These are phyloP conservation scores for Podilymbus podiceps DNA, from an alignment of 2,113 vertebrate species.

Conservation along the genomic window DNA sequence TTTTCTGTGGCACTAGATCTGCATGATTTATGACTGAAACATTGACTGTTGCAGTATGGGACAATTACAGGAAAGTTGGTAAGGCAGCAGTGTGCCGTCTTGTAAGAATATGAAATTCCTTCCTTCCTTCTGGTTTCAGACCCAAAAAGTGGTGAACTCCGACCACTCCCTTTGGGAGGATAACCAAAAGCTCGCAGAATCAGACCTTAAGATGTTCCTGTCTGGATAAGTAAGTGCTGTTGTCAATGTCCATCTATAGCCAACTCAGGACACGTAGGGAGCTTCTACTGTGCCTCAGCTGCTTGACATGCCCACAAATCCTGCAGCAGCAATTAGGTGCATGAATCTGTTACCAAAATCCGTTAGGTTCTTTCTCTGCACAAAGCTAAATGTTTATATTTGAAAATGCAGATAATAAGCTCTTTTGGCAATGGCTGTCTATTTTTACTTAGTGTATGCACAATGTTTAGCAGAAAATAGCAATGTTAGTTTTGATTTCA, in stretches of 20 bases:
- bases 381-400: neutral
- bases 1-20: constrained; percentile 7
- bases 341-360: neutral
- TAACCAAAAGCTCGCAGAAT: neutral
- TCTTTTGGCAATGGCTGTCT: neutral
- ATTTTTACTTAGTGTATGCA: neutral
- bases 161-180: neutral
- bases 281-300: neutral
- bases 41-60: neutral
- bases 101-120: constrained; percentile 16
- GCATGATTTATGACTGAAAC: constrained; percentile 19
- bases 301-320: neutral
- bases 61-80: constrained; percentile 28
- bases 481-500: neutral
- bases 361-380: neutral
- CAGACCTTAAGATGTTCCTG: neutral
- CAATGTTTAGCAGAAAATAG: neutral
- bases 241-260: neutral
- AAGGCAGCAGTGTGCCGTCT: neutral
- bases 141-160: neutral
- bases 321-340: neutral
- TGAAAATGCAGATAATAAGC: neutral
- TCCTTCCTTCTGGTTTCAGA: constrained; percentile 10
- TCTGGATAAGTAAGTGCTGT: neutral
- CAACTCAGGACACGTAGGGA: neutral